Evolutionary conservation across 2,888 invertebrate genomes (phyloP), one percentile per base, ranked within the genome.

Genomic region (Silvanus unidentatus): DNA sequence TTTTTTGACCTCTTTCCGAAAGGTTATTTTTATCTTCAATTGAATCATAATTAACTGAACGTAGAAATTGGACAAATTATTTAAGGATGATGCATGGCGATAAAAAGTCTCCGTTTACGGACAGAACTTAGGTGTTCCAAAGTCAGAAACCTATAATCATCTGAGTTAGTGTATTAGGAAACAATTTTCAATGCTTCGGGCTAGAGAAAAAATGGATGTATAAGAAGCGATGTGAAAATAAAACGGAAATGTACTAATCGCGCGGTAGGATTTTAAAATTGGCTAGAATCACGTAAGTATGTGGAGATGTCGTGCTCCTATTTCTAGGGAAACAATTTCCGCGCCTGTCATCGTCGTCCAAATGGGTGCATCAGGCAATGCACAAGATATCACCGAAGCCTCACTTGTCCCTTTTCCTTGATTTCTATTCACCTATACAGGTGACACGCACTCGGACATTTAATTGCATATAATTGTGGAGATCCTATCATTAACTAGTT

Each of bases 391-490:
- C 8, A 22, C 22, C 3, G 22, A 22, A 22, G 22, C 22, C n/a
- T n/a, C n/a, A n/a, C n/a, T n/a, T 22, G 22, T 3, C 3, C 8
- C 8, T 22, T 22, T 22, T 22, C 22, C 3, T 22, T 8, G 3
- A 22, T 22, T 22, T 22, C 22, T 22, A 22, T 22, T 22, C 8
- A 22, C 22, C 32, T 42, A 47, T 28, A 43, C 49, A 47, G 47
- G 49, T 56, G 57, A 62, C 64, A 64, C 63, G 63, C 63, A 65
- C 60, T 52, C 40, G 55, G 57, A 58, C 64, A n/a, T n/a, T n/a
- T 65, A 65, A 65, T 64, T 65, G 62, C 63, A 58, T 52, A 56
- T 63, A 65, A 64, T 65, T 65, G 65, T 63, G 62, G 62, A 63
- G 62, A 61, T 59, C n/a, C n/a, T n/a, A n/a, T n/a, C n/a, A n/a